Evolutionary conservation across 2,113 vertebrate genomes (phyloP), one percentile per base, ranked within the genome.

Genomic region (Coryphaenoides rupestris): DNA sequence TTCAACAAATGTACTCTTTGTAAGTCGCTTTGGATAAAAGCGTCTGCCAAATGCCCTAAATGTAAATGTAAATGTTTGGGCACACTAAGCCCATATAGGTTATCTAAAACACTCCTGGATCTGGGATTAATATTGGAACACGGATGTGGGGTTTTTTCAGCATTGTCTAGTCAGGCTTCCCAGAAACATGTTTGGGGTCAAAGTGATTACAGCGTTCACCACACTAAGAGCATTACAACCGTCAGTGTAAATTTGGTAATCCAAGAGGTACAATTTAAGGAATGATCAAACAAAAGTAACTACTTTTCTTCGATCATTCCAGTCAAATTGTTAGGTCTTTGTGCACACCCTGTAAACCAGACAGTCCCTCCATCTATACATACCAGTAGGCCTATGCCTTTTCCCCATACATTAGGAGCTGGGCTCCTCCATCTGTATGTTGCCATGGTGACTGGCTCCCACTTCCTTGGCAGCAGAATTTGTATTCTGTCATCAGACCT

Each of bases 401-500:
- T 26, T 63, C 24, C 21, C 13, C n/a, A 21, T 72, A 49, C 55
- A 79, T 84, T 65, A 80, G 58, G 67, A 75, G 63, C 73, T 63
- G 68, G 57, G 66, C 58, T 70, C 17, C n/a, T 46, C 59, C 23
- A 54, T 33, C 72, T 70, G 65, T 66, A 72, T 46, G 84, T 87
- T 84, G 76, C 80, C 80, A 84, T 82, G 79, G 80, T 80, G 80
- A 82, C 84, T 50, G 40, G 50, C 72, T 70, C 63, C 60, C 40
- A 63, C 70, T 74, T 72, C 68, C 69, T 46, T 58, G 60, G 64
- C 60, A 65, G 66, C 69, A 28, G 57, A 75, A 84, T 78, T 68
- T 68, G 72, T 84, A 78, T 80, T 83, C 84, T 69, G 65, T 26
- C 26, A 65, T 70, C 62, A 76, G 68, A 52, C 67, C 73, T 61